phyloP scores from a whole-genome alignment of 2,797 vertebrate genomes.

The Taenioides sp. region DNA sequence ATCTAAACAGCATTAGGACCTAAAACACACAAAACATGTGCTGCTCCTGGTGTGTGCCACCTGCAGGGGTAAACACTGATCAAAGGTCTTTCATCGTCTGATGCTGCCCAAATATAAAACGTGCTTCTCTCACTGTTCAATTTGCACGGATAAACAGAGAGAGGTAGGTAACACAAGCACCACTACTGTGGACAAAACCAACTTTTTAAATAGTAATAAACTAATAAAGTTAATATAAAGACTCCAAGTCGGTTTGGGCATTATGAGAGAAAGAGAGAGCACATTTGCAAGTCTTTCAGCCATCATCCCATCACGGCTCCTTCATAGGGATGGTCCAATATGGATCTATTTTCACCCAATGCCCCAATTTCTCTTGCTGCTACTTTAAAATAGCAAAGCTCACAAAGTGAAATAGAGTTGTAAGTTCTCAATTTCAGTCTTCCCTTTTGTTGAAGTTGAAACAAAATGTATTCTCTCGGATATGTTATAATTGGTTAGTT shows the following conservation, averaged over 20 bases:
- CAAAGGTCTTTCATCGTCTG: constrained; percentile 71
- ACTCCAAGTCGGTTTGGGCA: not conserved
- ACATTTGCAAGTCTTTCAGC: too few relatives aligned
- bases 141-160: constrained; percentile 48
- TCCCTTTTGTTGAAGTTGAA: too few relatives aligned
- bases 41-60: constrained; percentile 46
- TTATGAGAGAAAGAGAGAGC: too few relatives aligned
- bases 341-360: not conserved
- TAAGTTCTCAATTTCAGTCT: too few relatives aligned
- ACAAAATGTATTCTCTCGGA: too few relatives aligned
- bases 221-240: not conserved
- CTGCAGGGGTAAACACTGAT: constrained; percentile 68
- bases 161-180: constrained; percentile 4
- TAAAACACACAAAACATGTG: constrained; percentile 38
- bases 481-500: not conserved
- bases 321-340: not conserved
- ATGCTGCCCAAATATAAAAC: constrained; percentile 57
- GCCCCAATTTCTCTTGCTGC: too few relatives aligned
- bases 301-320: not conserved
- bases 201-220: not conserved
- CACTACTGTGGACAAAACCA: constrained; percentile 5
- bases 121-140: constrained; percentile 55
- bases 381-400: too few relatives aligned
- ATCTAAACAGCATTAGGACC: not conserved
- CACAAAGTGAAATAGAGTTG: too few relatives aligned